Conservation (phyloP, 2,797 vertebrate genomes). For the Ctenosaura bakeri region DNA sequence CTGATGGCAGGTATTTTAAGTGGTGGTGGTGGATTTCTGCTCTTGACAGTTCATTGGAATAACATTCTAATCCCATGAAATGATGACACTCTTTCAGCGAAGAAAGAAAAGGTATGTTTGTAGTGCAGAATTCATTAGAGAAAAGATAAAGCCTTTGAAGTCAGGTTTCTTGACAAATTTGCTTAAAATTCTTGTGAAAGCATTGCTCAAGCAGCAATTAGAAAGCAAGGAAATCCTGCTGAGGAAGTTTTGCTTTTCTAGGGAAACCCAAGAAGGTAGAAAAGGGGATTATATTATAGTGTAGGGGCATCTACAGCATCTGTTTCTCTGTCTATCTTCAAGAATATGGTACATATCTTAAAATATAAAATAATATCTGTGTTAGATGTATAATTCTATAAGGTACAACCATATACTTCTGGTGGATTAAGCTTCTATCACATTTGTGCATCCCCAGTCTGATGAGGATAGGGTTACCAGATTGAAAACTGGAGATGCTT, state of each 20-base stretch:
- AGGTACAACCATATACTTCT: neutral
- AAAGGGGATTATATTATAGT: neutral
- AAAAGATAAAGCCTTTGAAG: too few relatives aligned
- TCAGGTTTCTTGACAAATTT: neutral
- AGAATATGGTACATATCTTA: neutral
- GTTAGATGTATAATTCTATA: neutral
- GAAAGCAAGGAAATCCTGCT: neutral
- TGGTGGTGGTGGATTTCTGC: neutral
- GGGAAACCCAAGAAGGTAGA: neutral
- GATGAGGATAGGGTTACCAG: neutral
- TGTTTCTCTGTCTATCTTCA: neutral
- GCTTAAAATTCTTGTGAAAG: neutral
- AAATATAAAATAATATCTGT: neutral
- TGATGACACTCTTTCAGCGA: neutral
- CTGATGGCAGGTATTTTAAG: neutral
- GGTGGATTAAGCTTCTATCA: neutral
- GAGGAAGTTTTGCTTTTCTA: neutral
- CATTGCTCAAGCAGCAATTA: neutral
- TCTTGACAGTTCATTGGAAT: constrained; percentile 7
- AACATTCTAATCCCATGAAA: neutral
- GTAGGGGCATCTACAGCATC: too few relatives aligned
- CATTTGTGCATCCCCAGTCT: neutral
- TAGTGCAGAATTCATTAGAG: neutral
- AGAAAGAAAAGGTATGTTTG: neutral
- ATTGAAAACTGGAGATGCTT: too few relatives aligned